Evolutionary conservation across 1,140 invertebrate species (phyloP), one percentile per base, ranked within the genome.

Genomic region (Drosophila punjabiensis): DNA sequence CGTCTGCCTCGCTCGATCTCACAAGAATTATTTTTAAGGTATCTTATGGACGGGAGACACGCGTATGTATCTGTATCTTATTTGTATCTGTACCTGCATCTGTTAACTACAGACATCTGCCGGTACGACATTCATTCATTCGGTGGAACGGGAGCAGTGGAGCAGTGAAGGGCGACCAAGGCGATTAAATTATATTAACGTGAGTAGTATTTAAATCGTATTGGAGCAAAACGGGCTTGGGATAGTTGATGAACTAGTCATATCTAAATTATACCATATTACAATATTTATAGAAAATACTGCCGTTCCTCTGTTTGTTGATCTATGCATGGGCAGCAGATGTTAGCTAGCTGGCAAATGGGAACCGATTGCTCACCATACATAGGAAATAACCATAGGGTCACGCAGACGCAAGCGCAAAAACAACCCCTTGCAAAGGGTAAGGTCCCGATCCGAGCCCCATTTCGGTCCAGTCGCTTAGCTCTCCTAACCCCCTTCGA

Each of bases 391-490:
- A 20, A 37, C 35, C 14, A 24, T 9, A 50, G 45, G 53, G 70
- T 43, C 37, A 50, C 48, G 35, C 24, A 62, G 43, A 28, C 68
- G 56, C 52, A 60, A 33, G 58, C 70, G 24, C 55, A 62, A 45
- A 73, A 78, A 37, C 76, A 78, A 78, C 76, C 76, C 63, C 18
- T 62, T 33, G 33, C 24, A 39, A 48, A 39, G 47, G 43, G 73
- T 58, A 37, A 70, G 30, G 24, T 45, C 48, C 78, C 43, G 20
- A 24, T 32, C 48, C 68, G 50, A 65, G 69, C 76, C 65, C 35
- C 73, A 52, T 52, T 24, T 35, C 53, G 68, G 55, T 64, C 53
- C 61, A 78, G 81, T 79, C 66, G 79, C 70, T 56, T 14, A 35
- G 33, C 48, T 37, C 73, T 79, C 76, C 78, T 58, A 28, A 39